Evolutionary conservation across 1,140 invertebrate species (phyloP), one percentile per base, ranked within the genome.

Genomic region (Acromyrmex echinatior): DNA sequence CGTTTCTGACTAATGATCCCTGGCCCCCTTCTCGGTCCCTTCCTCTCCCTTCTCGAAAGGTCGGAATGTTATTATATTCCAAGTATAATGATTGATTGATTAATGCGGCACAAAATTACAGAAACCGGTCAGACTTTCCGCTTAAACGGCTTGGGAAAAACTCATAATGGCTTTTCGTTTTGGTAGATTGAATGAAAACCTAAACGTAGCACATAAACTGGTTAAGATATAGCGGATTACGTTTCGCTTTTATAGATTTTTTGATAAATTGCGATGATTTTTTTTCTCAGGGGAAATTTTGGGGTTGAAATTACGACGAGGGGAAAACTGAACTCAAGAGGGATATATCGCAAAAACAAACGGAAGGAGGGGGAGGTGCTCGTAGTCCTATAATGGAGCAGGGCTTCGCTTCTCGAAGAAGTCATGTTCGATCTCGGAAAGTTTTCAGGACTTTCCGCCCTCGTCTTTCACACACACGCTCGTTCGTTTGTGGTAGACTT

Each of bases 1-100:
- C 89, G 71, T 90, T 90, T 87, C 65, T 90, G 89, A 91, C 86
- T 89, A 89, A 90, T 87, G 85, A 89, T 74, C 28, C 70, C 35
- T 25, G 12, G 70, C 25, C 14, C 60, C 49, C 28, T 71, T 25
- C 12, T 49, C 39, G 28, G 12, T 7, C 16, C 7, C 14, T 21
- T 1, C 6, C 62, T 7, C 16, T 25, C 31, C 28, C 62, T 28
- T 39, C 63, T 31, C 21, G 80, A 31, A 25, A 82, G 21, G 18
- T 31, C 7, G 39, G 68, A 74, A 63, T 84, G 74, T 84, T 84
- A 84, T 84, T 76, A 66, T 81, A 89, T 90, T 89, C 76, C 45
- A 12, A 58, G 86, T 91, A 89, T 92, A 92, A 92, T 91, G 92
- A 93, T 93, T 89, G 87, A 92, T 92, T 89, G 88, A 90, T 89